phyloP scores from a whole-genome alignment of 2,888 invertebrate genomes.

The Caenorhabditis sp. region DNA sequence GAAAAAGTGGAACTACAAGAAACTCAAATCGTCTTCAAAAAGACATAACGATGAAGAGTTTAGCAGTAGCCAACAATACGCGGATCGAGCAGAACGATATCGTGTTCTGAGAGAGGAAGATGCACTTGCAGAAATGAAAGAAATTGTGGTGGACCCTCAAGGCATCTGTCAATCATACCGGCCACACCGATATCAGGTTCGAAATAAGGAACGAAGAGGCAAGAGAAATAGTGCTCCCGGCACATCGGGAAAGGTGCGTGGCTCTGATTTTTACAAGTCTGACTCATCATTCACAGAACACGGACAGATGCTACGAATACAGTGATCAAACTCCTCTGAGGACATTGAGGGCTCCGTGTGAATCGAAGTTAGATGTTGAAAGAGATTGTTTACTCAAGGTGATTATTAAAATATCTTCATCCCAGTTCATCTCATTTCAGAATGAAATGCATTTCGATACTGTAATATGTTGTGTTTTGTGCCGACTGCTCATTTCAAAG shows the following conservation, averaged over 20 bases:
- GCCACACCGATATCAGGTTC: background rate
- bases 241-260: too few species aligned
- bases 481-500: slow-evolving; percentile 31
- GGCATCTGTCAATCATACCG: background rate
- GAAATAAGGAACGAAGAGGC: background rate
- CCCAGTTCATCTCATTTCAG: too few species aligned
- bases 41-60: background rate
- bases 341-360: too few species aligned
- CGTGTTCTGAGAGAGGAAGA: background rate
- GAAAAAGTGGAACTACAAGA: background rate
- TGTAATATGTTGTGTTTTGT: slow-evolving; percentile 12
- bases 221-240: too few species aligned
- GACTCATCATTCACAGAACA: too few species aligned
- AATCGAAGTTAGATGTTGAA: background rate
- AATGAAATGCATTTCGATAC: background rate
- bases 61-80: background rate
- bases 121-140: background rate
- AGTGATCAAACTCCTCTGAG: too few species aligned
- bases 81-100: background rate
- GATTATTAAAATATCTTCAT: too few species aligned
- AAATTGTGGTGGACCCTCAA: background rate
- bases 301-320: too few species aligned
- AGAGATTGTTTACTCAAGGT: too few species aligned
- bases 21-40: background rate
- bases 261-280: too few species aligned